Evolutionary conservation across 2,888 invertebrate genomes (phyloP).

Genomic region (Osedax fenrisi): DNA sequence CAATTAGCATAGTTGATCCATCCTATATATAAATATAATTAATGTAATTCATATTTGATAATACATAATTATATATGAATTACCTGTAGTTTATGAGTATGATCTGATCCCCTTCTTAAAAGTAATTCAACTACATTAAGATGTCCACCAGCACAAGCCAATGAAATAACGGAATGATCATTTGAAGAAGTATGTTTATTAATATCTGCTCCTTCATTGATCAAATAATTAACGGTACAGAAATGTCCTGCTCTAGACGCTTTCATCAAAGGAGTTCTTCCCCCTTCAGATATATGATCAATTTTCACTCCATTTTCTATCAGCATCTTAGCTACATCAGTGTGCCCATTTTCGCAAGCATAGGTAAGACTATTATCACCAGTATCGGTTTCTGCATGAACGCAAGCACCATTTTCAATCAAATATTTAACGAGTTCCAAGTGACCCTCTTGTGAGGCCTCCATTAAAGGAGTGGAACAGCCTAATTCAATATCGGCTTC

Average conservation of each 20-base stretch:
- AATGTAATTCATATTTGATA: too few relatives aligned
- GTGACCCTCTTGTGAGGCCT: conserved; percentile 94
- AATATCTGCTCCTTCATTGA: conserved; percentile 73
- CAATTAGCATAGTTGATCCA: conserved; percentile 93
- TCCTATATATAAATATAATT: too few relatives aligned
- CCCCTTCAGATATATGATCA: conserved; percentile 91
- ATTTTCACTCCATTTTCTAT: conserved; percentile 78
- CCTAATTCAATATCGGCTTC: conserved; percentile 88
- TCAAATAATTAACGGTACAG: conserved; percentile 87
- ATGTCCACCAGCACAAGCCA: conserved; percentile 92
- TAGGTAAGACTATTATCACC: conserved; percentile 90
- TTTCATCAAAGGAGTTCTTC: conserved; percentile 93
- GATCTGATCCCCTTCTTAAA: conserved; percentile 80
- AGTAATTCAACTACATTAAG: conserved; percentile 80
- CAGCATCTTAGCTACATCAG: conserved; percentile 83
- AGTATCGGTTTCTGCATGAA: conserved; percentile 83
- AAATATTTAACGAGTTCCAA: conserved; percentile 66
- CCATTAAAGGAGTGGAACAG: conserved; percentile 85
- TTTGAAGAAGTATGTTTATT: conserved; percentile 70
- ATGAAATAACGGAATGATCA: conserved; percentile 88
- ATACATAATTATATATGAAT: too few relatives aligned
- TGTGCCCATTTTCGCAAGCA: conserved; percentile 96
- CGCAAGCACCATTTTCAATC: conserved; percentile 60
- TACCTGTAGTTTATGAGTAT: conserved; percentile 83
- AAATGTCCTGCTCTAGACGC: conserved; percentile 89